Percentiles rank a stretch among this genome's conserved stretches.
Evolutionary conservation across 2,888 invertebrate species (phyloP).

Genomic region (Plusia festucae): DNA sequence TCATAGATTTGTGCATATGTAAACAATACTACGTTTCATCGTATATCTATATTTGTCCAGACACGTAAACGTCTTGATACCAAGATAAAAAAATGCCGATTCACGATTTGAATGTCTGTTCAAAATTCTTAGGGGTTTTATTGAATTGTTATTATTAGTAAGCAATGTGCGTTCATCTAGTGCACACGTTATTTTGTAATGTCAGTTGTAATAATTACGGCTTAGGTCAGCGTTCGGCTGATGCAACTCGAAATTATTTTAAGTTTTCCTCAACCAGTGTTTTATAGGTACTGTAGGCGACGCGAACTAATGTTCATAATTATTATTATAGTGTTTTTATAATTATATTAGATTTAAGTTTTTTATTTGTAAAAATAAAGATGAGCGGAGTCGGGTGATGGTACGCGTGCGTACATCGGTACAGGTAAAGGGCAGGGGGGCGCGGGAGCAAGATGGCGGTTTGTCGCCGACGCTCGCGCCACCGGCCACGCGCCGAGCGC

Average conservation of each 20-base stretch:
- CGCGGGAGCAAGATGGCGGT: no score
- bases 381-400: no score
- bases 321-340: no score
- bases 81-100: background rate
- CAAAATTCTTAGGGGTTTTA: background rate
- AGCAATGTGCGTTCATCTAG: constrained; percentile 7
- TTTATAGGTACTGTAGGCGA: no score
- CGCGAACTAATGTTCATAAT: no score
- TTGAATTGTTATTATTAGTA: constrained; percentile 14
- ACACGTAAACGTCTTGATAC: constrained; percentile 1
- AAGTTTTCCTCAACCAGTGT: background rate
- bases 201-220: constrained; percentile 12
- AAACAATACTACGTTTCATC: background rate
- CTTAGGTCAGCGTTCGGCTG: background rate
- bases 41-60: constrained; percentile 1
- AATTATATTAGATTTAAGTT: no score
- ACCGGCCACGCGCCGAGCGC: no score
- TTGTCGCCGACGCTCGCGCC: no score
- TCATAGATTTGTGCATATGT: constrained; percentile 4
- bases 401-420: no score
- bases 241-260: background rate
- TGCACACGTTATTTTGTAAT: background rate
- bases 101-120: constrained; percentile 4
- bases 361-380: no score
- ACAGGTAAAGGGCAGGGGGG: no score